Evolutionary conservation across 92 coral and sea anemone species (phyloP).

Genomic region (Epizoanthus illoricatus): DNA sequence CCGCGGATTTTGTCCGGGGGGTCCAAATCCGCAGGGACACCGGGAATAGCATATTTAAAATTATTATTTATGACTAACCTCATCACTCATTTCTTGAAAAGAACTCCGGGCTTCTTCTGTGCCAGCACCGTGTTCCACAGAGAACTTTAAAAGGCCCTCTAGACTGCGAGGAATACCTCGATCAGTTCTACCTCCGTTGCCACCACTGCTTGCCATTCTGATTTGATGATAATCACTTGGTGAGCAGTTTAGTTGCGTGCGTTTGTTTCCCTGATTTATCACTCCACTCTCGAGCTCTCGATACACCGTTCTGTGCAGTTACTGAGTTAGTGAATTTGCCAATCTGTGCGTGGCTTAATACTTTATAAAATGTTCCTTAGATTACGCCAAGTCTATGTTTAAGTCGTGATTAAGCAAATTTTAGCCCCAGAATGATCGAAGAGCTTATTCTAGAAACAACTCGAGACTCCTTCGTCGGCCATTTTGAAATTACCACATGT

Average conservation of each 20-base stretch:
- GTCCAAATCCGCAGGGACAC: too few relatives aligned
- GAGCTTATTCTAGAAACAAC: background rate
- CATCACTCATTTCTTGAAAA: constrained; percentile 42
- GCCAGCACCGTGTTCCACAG: constrained; percentile 26
- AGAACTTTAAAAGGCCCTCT: constrained; percentile 26
- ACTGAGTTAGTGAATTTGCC: too few relatives aligned
- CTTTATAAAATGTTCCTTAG: background rate
- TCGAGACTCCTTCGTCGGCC: constrained; percentile 1
- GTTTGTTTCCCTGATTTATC: too few relatives aligned
- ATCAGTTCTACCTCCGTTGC: background rate
- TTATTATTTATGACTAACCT: background rate
- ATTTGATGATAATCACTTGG: background rate
- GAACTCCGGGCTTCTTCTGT: constrained; percentile 26
- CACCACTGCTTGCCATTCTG: constrained; percentile 28
- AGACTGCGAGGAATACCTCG: constrained; percentile 8
- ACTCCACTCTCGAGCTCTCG: background rate
- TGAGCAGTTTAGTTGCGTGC: background rate
- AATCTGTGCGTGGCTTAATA: too few relatives aligned
- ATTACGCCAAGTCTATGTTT: background rate
- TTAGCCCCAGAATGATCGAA: background rate
- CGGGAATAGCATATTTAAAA: too few relatives aligned
- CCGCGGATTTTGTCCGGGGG: too few relatives aligned
- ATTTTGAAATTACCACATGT: background rate
- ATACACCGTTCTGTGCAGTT: background rate
- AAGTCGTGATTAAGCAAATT: background rate